Percentiles rank a stretch among this genome's conserved stretches.
These are phyloP conservation scores for Pachycephus smyrnensis DNA, from an alignment of 2,888 invertebrate genomes.

Conservation along the genomic window DNA sequence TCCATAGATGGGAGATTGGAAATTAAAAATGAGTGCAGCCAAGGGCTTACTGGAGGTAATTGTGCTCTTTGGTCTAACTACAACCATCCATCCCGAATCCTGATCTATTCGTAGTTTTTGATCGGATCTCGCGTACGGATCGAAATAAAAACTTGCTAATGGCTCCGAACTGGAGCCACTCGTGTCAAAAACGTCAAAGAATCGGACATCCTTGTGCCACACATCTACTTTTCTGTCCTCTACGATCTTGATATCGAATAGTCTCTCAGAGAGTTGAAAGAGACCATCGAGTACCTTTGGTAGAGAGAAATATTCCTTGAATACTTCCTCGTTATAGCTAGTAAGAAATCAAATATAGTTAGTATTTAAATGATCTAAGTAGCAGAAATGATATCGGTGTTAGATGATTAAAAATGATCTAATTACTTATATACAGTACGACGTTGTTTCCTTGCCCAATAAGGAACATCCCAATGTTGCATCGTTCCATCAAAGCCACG, in stretches of 20 bases:
- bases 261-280: constrained; percentile 78
- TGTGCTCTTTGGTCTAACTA: constrained; percentile 80
- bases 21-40: constrained; percentile 86
- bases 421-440: constrained; percentile 67
- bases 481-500: constrained; percentile 78
- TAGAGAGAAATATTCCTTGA: constrained; percentile 86
- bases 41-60: constrained; percentile 77
- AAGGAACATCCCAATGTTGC: constrained; percentile 87
- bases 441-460: constrained; percentile 85
- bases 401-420: not conserved
- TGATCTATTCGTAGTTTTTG: constrained; percentile 73
- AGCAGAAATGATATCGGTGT: not conserved
- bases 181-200: constrained; percentile 83
- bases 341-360: constrained; percentile 11
- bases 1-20: constrained; percentile 74
- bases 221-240: constrained; percentile 75
- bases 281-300: constrained; percentile 83
- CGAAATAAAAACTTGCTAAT: constrained; percentile 87
- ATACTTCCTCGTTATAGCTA: constrained; percentile 77
- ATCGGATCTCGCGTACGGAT: constrained; percentile 79
- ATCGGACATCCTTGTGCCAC: constrained; percentile 90
- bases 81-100: constrained; percentile 81
- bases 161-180: constrained; percentile 71
- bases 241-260: constrained; percentile 83
- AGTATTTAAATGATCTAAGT: not conserved